Conservation (phyloP, 2,797 vertebrate genomes). For the Microcaecilia unicolor region DNA sequence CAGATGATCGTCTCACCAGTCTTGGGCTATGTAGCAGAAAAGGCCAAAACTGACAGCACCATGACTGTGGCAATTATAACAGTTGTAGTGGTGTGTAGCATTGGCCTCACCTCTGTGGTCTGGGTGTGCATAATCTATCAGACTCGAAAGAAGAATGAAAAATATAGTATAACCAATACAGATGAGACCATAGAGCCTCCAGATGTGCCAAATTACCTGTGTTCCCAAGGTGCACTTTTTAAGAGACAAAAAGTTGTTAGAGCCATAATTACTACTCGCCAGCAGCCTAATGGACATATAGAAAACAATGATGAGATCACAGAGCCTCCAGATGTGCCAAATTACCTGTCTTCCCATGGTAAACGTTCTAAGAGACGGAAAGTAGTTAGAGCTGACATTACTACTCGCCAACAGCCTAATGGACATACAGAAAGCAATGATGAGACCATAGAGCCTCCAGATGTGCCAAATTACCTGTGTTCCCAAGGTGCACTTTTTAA, state of each 20-base stretch:
- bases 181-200: no score
- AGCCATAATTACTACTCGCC: no score
- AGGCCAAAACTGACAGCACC: slow-evolving; percentile 57
- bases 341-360: slow-evolving; percentile 94
- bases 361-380: slow-evolving; percentile 88
- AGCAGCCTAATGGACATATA: no score
- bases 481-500: no score
- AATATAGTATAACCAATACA: slow-evolving; percentile 94
- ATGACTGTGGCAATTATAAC: slow-evolving; percentile 83
- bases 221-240: no score
- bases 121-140: slow-evolving; percentile 99
- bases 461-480: no score
- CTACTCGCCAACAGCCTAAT: slow-evolving; percentile 58
- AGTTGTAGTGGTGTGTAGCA: slow-evolving; percentile 90
- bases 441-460: no score
- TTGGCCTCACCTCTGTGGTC: slow-evolving; percentile 87
- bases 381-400: slow-evolving; percentile 61
- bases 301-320: slow-evolving; percentile 96
- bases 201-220: no score
- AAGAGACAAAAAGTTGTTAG: no score
- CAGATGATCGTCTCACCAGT: slow-evolving; percentile 61
- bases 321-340: slow-evolving; percentile 89
- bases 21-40: slow-evolving; percentile 26
- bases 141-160: slow-evolving; percentile 89
- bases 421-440: slow-evolving; percentile 67